Evolutionary conservation across 2,113 vertebrate genomes (phyloP).

Genomic region (Heterochromis multidens): DNA sequence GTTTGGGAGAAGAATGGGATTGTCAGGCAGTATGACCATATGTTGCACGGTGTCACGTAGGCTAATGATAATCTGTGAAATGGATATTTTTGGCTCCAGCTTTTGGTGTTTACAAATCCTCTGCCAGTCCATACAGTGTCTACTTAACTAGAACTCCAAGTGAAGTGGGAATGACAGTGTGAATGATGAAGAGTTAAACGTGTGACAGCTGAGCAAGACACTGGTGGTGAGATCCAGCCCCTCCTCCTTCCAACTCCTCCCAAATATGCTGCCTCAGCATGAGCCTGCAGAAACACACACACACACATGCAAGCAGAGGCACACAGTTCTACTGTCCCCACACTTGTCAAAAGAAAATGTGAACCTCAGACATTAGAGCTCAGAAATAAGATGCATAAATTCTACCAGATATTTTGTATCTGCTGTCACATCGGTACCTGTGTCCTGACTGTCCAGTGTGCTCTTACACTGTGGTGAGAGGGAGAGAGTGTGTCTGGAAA

Average conservation of each 20-base stretch:
- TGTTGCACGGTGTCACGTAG: not conserved
- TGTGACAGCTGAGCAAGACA: slow-evolving; percentile 49
- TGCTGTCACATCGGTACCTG: slow-evolving; percentile 2
- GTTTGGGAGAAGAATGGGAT: not conserved
- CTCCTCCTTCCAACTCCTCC: slow-evolving; percentile 31
- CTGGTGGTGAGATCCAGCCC: slow-evolving; percentile 37
- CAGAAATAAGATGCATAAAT: not conserved
- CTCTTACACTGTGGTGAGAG: slow-evolving; percentile 19
- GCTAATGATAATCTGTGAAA: not conserved
- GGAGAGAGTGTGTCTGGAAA: slow-evolving; percentile 64
- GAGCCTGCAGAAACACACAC: slow-evolving; percentile 46
- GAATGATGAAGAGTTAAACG: slow-evolving; percentile 46
- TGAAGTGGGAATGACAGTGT: not conserved
- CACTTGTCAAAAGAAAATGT: not conserved
- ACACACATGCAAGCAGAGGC: not conserved
- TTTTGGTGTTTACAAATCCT: not conserved
- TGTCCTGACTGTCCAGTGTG: slow-evolving; percentile 14
- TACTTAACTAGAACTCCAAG: not conserved
- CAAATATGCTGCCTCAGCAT: slow-evolving; percentile 63
- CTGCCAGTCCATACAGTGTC: rapidly evolving
- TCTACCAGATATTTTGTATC: not conserved
- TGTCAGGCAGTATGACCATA: not conserved
- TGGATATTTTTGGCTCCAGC: not conserved
- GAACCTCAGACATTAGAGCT: not conserved
- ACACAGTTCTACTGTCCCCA: not conserved